These are phyloP conservation scores for Dermolepida albohirtum DNA, from an alignment of 2,888 invertebrate species.

Conservation along the genomic window DNA sequence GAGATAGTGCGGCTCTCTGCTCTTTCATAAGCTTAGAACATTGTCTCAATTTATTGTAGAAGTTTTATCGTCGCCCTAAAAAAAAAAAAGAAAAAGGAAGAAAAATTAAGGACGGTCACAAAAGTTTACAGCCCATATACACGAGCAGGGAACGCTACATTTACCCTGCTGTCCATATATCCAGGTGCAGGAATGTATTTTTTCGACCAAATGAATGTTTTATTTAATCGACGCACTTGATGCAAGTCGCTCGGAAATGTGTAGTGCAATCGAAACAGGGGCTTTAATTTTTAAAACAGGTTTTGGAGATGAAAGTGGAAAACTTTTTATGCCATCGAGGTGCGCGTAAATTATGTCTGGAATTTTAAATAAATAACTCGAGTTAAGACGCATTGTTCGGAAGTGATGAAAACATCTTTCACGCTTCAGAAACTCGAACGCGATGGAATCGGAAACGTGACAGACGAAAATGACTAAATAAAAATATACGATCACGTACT, in stretches of 20 bases:
- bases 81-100: constrained; percentile 4
- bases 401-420: background rate
- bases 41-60: constrained; percentile 35
- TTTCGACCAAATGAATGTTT: constrained; percentile 21
- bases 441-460: background rate
- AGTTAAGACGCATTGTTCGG: background rate
- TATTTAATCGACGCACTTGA: constrained; percentile 30
- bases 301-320: constrained; percentile 7
- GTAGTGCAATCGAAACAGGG: constrained; percentile 30
- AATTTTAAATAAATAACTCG: constrained; percentile 25
- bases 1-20: background rate
- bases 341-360: constrained; percentile 21
- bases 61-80: constrained; percentile 28
- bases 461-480: too few species aligned
- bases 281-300: constrained; percentile 32
- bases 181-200: constrained; percentile 18
- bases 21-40: constrained; percentile 9
- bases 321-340: constrained; percentile 19
- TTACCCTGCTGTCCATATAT: constrained; percentile 21
- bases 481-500: too few species aligned
- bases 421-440: background rate
- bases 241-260: constrained; percentile 3
- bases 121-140: constrained; percentile 27
- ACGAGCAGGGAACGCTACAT: background rate
- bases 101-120: constrained; percentile 33